Percentiles rank a stretch among this genome's conserved stretches.
These are phyloP conservation scores for Drosophila sp. DNA, from an alignment of 1,140 invertebrate genomes.

Conservation along the genomic window DNA sequence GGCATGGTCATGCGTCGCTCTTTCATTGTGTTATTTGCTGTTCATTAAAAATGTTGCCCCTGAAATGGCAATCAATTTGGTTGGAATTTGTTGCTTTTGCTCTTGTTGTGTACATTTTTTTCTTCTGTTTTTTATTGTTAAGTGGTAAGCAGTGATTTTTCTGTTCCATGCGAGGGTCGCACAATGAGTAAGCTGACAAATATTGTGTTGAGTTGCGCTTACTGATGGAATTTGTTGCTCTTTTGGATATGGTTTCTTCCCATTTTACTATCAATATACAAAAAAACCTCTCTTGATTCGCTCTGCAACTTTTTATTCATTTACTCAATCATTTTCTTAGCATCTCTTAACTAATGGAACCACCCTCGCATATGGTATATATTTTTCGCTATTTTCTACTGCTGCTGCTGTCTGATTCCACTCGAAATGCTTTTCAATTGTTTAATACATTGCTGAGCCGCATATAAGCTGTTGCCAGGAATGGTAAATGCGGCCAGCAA, in stretches of 20 bases:
- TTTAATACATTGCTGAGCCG: slow-evolving; percentile 76
- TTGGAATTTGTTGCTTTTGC: background rate
- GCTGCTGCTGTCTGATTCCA: slow-evolving; percentile 36
- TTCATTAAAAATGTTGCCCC: slow-evolving; percentile 75
- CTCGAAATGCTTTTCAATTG: slow-evolving; percentile 74
- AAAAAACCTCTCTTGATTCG: too few relatives aligned
- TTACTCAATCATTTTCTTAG: background rate
- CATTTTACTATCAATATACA: too few relatives aligned
- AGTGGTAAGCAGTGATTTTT: slow-evolving; percentile 17
- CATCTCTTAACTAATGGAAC: background rate
- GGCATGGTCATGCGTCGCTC: background rate
- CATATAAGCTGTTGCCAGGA: slow-evolving; percentile 56
- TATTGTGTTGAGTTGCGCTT: too few relatives aligned
- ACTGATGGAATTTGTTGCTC: too few relatives aligned
- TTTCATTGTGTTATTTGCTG: slow-evolving; percentile 59
- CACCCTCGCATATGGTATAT: background rate
- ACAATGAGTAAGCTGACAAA: background rate
- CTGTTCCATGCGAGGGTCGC: slow-evolving; percentile 2
- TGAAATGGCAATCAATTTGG: slow-evolving; percentile 74
- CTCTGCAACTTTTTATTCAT: too few relatives aligned
- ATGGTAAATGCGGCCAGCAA: slow-evolving; percentile 57
- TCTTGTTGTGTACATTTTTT: slow-evolving; percentile 18
- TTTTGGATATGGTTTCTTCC: too few relatives aligned
- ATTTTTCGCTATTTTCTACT: slow-evolving; percentile 23
- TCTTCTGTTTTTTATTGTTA: slow-evolving; percentile 1